Evolutionary conservation across 2,888 invertebrate genomes (phyloP), one percentile per base, ranked within the genome.

Genomic region (Drosophila parthenogenetica): DNA sequence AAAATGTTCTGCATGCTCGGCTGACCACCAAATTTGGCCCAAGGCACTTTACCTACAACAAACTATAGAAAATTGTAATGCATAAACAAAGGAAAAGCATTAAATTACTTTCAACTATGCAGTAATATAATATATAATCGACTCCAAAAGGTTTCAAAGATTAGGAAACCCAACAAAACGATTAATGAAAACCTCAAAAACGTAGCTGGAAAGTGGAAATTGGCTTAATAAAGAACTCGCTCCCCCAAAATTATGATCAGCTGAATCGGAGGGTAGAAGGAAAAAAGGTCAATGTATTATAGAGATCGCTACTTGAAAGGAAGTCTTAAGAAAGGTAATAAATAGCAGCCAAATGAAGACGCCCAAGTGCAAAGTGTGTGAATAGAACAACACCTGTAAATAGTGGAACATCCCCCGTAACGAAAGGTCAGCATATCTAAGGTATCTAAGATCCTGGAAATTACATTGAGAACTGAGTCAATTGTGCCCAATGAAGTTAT

Each of bases 401-500:
- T 46, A 37, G 37, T 43, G 55, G 25, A 73, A 55, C 68, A 72
- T 51, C 78, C 75, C 40, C 42, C 45, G 32, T 49, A 43, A 40
- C 42, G 35, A 64, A 74, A 59, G 69, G 55, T 55, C 54, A 73
- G 64, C 54, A 65, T 54, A 55, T 40, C 58, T 43, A 22, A 19
- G 62, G 29, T 35, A 55, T 57, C 58, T 40, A 10, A 46, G 46
- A 7, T 32, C 17, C 51, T 72, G 67, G 73, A 75, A 71, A 67
- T 67, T 54, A 37, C n/a, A 68, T 45, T 22, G 43, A 16, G 16
- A 14, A 32, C 35, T 22, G 40, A 67, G 72, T 43, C 85, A 85
- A 87, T 81, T 29, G 29, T 87, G 73, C 67, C 66, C 74, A 88
- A 84, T 84, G 83, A 88, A 84, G 87, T 88, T 84, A 80, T 84